Evolutionary conservation across 2,888 invertebrate genomes (phyloP).

Genomic region (Unio pictorum): DNA sequence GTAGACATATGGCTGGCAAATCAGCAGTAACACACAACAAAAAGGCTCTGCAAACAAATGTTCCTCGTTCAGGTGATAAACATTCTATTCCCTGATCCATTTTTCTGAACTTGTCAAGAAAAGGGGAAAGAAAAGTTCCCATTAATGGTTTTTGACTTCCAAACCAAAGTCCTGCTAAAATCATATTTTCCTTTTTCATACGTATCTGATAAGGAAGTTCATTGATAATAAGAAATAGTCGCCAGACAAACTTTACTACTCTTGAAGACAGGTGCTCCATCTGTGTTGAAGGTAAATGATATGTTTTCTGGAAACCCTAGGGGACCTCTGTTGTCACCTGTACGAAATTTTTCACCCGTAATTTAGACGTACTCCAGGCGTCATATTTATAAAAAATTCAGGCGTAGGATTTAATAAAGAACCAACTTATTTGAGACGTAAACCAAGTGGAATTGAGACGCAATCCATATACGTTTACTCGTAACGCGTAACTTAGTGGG

Average conservation of each 20-base stretch:
- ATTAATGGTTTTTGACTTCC: conserved; percentile 16
- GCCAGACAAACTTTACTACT: conserved; percentile 24
- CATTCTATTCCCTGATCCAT: conserved; percentile 3
- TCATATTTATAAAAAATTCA: too few species aligned
- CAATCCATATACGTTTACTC: too few species aligned
- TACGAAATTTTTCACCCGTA: too few species aligned
- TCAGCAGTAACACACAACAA: neutral
- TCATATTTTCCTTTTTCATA: conserved; percentile 24
- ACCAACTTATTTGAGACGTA: conserved; percentile 2
- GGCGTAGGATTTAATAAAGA: too few species aligned
- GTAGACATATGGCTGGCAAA: conserved; percentile 12
- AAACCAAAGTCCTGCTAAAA: conserved; percentile 20
- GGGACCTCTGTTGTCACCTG: too few species aligned
- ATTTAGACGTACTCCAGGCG: too few species aligned
- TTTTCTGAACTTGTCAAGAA: conserved; percentile 8
- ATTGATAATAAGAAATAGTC: conserved; percentile 21
- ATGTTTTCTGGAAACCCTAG: too few species aligned
- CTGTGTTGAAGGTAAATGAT: too few species aligned
- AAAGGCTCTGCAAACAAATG: conserved; percentile 8
- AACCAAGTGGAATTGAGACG: too few species aligned
- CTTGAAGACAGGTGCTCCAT: too few species aligned
- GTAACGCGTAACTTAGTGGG: too few species aligned
- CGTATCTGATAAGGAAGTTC: conserved; percentile 14
- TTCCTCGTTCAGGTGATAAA: conserved; percentile 1
- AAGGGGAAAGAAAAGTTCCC: conserved; percentile 18